Evolutionary conservation across 2,888 invertebrate genomes (phyloP), one percentile per base, ranked within the genome.

Genomic region (Hydrotaea cyrtoneurina): DNA sequence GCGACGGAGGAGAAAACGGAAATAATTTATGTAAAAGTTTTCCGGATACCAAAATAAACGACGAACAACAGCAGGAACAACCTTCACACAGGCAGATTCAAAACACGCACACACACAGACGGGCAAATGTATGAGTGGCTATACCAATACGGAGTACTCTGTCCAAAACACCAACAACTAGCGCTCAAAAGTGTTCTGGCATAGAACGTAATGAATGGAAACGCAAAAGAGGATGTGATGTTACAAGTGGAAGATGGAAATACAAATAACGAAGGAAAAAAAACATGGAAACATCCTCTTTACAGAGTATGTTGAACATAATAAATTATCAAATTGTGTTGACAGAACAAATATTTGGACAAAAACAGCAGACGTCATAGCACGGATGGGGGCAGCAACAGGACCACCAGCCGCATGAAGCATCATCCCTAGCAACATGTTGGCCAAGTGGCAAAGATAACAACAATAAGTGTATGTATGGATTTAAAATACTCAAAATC

Each of bases 21-120:
- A 53, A 39, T 76, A 76, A 66, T 76, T 76, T 66, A 64, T 66
- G 76, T 64, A 76, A 76, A 76, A 76, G 64, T 66, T 77, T 77
- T 77, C 21, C 66, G 31, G 36, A 57, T 69, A 19, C 26, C 31
- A 66, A 43, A 31, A 31, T 4, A 31, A 59, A 59, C 26, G 59
- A 59, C 13, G 15, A 39, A 19, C 55, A 55, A 4, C 50, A 50
- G n/a, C 50, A 2, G 55, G 17, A 55, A 55, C 55, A 55, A 55
- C 55, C 21, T 55, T 55, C 23, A 55, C 2, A 21, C 53, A 5
- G 17, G 17, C 13, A 62, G 15, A n/a, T n/a, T n/a, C n/a, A n/a
- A n/a, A n/a, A n/a, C n/a, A n/a, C n/a, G n/a, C n/a, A n/a, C n/a
- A 64, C 19, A 36, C n/a, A 36, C 17, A 21, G 7, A 17, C 36